phyloP scores from a whole-genome alignment of 2,797 vertebrate genomes.

The Sebastes variabilis region DNA sequence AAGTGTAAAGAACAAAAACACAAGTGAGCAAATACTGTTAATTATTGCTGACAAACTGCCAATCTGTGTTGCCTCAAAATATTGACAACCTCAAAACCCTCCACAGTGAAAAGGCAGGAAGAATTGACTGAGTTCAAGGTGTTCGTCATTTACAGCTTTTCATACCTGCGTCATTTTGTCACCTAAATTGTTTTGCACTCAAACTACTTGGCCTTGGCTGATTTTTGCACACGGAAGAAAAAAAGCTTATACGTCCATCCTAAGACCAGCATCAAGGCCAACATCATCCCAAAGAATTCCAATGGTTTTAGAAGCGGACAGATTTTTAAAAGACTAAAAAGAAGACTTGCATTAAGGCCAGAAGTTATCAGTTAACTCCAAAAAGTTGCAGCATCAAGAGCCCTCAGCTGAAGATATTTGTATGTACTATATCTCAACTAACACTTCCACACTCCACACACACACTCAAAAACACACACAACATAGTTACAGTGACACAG shows the following conservation, averaged over 20 bases:
- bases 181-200: not conserved
- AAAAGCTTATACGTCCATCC: too few species aligned
- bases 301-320: conserved; percentile 3
- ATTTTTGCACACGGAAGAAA: conserved; percentile 18
- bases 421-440: not conserved
- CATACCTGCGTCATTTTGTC: not conserved
- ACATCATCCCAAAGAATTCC: not conserved
- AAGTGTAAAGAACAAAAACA: not conserved
- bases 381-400: conserved; percentile 31
- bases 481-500: conserved; percentile 24
- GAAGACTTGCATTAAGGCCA: conserved; percentile 27
- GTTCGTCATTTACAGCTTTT: not conserved
- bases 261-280: not conserved
- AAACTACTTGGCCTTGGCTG: conserved; percentile 23
- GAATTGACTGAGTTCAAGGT: not conserved
- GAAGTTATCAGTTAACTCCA: not conserved
- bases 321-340: conserved; percentile 14
- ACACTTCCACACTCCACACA: not conserved
- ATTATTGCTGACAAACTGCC: conserved; percentile 10
- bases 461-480: not conserved
- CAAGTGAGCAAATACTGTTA: conserved; percentile 37
- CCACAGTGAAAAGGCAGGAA: not conserved
- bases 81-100: not conserved
- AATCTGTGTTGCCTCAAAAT: conserved; percentile 18
- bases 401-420: not conserved